phyloP scores from a whole-genome alignment of 2,888 invertebrate genomes.

The Ganaspis brasiliensis region DNA sequence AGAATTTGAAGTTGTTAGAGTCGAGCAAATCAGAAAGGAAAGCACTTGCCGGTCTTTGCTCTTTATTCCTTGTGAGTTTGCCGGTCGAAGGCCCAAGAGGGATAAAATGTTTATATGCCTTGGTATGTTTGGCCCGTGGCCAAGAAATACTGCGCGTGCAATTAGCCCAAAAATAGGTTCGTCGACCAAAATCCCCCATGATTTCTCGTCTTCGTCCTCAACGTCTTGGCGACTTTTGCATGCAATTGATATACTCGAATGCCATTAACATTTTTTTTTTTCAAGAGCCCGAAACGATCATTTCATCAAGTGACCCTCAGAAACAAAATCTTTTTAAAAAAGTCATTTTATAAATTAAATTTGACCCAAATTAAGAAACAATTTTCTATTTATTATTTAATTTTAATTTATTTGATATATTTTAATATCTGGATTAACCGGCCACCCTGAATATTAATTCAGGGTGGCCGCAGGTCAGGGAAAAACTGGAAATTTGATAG shows the following conservation, averaged over 20 bases:
- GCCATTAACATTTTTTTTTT: constrained; percentile 5
- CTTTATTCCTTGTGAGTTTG: constrained; percentile 54
- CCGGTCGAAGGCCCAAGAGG: constrained; percentile 58
- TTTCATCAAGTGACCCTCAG: neutral
- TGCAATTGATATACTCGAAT: constrained; percentile 22
- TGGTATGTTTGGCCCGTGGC: constrained; percentile 75
- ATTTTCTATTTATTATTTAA: too few relatives aligned
- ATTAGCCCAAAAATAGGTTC: constrained; percentile 76
- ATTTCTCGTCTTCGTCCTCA: constrained; percentile 64
- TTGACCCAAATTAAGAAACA: too few relatives aligned
- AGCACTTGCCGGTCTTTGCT: constrained; percentile 43
- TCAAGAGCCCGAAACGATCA: neutral
- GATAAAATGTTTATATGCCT: constrained; percentile 62
- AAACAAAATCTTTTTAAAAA: too few relatives aligned
- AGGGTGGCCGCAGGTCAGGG: too few relatives aligned
- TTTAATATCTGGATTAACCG: too few relatives aligned
- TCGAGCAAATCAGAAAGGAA: constrained; percentile 38
- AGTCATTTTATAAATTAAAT: too few relatives aligned
- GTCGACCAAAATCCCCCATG: constrained; percentile 77
- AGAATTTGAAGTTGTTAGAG: neutral
- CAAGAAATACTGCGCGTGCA: constrained; percentile 79
- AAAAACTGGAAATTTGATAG: too few relatives aligned
- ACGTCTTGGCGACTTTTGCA: constrained; percentile 28
- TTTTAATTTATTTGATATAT: too few relatives aligned
- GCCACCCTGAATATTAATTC: too few relatives aligned